Evolutionary conservation across 1,140 invertebrate species (phyloP), one percentile per base, ranked within the genome.

Genomic region (Nephotettix cincticeps): DNA sequence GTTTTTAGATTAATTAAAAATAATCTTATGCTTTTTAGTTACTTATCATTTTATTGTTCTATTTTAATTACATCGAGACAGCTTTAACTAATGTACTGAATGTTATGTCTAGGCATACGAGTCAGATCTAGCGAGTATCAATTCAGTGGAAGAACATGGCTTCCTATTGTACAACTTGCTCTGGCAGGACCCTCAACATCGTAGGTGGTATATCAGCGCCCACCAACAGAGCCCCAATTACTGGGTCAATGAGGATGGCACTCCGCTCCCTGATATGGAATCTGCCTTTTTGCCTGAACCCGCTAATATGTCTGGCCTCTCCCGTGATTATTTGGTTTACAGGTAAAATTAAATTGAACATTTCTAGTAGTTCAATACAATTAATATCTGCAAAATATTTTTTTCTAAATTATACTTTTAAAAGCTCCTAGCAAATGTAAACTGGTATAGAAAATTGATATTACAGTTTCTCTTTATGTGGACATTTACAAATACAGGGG

Each of bases 211-310:
- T 74, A 90, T 92, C 27, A 91, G 92, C 23, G 88, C 89, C 1
- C 86, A 86, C 51, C 90, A 93, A 77, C 86, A 88, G 58, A 86
- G 87, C 0, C 88, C 88, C 2, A 90, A 90, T 54, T 88, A 87
- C 71, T 97, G 94, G 93, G 80, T 89, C 0, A 97, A 96, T 81
- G 91, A 94, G 74, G 94, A 96, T 82, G 88, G 87, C 25, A 86
- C 88, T 11, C 89, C 90, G 67, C 80, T 96, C 23, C 80, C 85
- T 40, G 91, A 92, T 73, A 86, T 95, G 79, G 93, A 96, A 71
- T 90, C 91, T 80, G 91, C 93, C 1, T 93, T 96, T 78, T 83
- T 95, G 67, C 90, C 86, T 2, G 84, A 87, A 68, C 81, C 83
- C 4, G 23, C 56, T 29, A 25, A 61, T 13, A 2, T 6, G 21